Conservation (phyloP, 2,888 invertebrate genomes). For the Terebella lapidaria region DNA sequence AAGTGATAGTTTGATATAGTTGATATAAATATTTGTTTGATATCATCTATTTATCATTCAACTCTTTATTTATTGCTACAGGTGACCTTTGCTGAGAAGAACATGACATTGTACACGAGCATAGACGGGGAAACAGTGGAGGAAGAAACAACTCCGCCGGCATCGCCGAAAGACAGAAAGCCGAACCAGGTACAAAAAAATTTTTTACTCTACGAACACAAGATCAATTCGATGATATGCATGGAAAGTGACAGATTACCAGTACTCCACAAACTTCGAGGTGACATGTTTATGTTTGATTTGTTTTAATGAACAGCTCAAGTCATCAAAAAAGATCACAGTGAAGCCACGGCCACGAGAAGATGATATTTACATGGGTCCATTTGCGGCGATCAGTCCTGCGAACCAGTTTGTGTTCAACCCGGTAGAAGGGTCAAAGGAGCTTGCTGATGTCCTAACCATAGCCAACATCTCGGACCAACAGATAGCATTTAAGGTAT, state of each 20-base stretch:
- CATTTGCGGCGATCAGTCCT: conserved; percentile 54
- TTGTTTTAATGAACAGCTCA: not conserved
- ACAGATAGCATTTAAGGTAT: conserved; percentile 67
- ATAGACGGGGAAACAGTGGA: conserved; percentile 11
- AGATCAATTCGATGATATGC: too few species aligned
- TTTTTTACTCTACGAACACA: too few species aligned
- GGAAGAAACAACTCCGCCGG: not conserved
- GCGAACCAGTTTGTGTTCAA: conserved; percentile 69
- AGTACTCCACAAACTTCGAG: too few species aligned
- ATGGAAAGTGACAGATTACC: too few species aligned
- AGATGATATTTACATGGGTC: conserved; percentile 1
- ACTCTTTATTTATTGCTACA: conserved; percentile 17
- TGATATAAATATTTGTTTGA: too few species aligned
- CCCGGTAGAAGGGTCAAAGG: conserved; percentile 46
- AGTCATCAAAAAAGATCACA: not conserved
- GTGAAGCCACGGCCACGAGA: not conserved
- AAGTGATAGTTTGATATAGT: too few species aligned
- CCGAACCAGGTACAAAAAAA: not conserved
- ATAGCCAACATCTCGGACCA: conserved; percentile 67
- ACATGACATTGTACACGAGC: conserved; percentile 30
- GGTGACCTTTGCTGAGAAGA: conserved; percentile 43
- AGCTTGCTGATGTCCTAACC: conserved; percentile 35
- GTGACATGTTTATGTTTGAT: too few species aligned
- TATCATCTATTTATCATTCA: too few species aligned
- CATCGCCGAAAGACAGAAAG: not conserved